Evolutionary conservation across 2,797 vertebrate genomes (phyloP), one percentile per base, ranked within the genome.

Genomic region (Urophycis tenuis): DNA sequence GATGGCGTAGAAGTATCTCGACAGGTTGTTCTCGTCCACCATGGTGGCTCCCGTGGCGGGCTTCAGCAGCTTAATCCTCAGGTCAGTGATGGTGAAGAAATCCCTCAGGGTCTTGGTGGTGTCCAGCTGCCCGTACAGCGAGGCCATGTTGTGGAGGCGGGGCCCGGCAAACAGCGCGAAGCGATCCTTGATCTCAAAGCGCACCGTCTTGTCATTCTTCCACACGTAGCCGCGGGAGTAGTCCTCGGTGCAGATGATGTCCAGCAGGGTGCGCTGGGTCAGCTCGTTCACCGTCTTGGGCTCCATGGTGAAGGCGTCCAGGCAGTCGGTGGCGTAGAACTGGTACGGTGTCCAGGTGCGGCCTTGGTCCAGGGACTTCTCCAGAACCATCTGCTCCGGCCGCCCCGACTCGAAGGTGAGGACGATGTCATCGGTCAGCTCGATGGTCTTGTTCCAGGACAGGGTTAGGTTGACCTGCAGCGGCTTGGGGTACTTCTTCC

Each of bases 201-300:
- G 96, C 72, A 99, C 96, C 0, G 95, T 97, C 92, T 99, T 99
- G 91, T 96, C 97, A 31, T 97, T 95, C 84, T 97, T 96, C 94
- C 93, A 95, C 86, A 95, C 95, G 30, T 99, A 99, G 75, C 96
- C 95, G 0, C 95, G 92, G 76, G 97, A 99, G 86, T 99, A 99
- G 86, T 99, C 96, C 92, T 99, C 97, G 0, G 97, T 99, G 90
- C 97, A 99, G 93, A 99, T 99, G 86, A 99, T 98, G 91, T 98
- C 96, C 87, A 99, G 91, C 84, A 98, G 93, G 0, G 96, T 96
- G 79, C 93, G 93, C 89, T 98, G 95, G 0, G 96, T 95, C 83
- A 99, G 94, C 86, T 99, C 97, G 75, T 89, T 93, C 74, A 95
- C 95, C 0, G 95, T 95, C 91, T 98, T 98, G 75, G 97, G 95